Base-by-base conservation (phyloP, 1,140 invertebrate species). In the Formica exsecta region DNA sequence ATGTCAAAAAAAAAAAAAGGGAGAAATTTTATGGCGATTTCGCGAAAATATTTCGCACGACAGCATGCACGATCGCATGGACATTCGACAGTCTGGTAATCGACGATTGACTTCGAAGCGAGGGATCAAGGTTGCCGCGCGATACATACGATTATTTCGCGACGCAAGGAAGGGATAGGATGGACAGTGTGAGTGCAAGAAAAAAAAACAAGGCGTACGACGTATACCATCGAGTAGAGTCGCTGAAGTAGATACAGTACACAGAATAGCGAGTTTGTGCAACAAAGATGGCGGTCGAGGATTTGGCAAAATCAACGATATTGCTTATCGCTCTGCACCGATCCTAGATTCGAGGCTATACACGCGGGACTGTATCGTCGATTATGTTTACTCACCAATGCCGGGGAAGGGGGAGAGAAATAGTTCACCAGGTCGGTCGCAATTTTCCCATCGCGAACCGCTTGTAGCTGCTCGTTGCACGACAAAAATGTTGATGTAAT, bases 281-380 rank as follows among this genome's bases (percentile, higher is more conserved):
- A 92, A 93, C 91, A 93, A 94, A 94, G 91, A 94, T 94, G 93
- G 93, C 93, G 89, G 89, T 85, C 84, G 36, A 79, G 90, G 91
- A 92, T 92, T 91, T 89, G 88, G 87, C 79, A 79, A 80, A 73
- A 85, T 88, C 81, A 79, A 65, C 86, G 70, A 85, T 87, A 61
- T 22, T 81, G 54, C 13, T 54, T n/a, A 25, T 44, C 36, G 16
- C 51, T 36, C 22, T 48, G 3, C 19, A n/a, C 7, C 13, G 36
- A 57, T 48, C 13, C 48, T 6, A 19, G 66, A 59, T 29, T 1
- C 38, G n/a, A 6, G 2, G 8, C 16, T 19, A 5, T 5, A 19
- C 13, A 7, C 29, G 38, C 25, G 16, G 1, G 36, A 44, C 3
- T 6, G 2, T 32, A n/a, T 71, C 7, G 11, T 7, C 2, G 22